Evolutionary conservation across 2,113 vertebrate genomes (phyloP).

Genomic region (Microcebus murinus): DNA sequence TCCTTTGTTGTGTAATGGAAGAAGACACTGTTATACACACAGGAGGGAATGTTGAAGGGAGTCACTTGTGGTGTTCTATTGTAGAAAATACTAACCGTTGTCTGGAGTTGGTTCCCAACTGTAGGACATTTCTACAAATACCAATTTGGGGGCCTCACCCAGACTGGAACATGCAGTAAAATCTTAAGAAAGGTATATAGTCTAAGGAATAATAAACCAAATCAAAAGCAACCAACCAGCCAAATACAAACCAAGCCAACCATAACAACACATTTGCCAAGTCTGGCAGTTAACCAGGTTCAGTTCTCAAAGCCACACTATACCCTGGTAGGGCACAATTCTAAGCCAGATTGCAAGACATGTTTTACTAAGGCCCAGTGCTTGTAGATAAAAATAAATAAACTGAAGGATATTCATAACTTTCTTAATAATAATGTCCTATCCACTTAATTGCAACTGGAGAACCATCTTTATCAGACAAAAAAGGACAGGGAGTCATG

Average conservation of each 20-base stretch:
- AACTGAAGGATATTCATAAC: background rate
- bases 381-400: background rate
- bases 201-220: background rate
- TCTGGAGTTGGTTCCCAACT: background rate
- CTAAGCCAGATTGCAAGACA: background rate
- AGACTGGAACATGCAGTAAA: background rate
- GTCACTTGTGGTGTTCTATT: background rate
- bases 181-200: background rate
- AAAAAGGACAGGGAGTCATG: background rate
- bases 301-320: background rate
- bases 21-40: accelerated
- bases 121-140: background rate
- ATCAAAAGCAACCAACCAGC: background rate
- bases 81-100: background rate
- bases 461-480: background rate
- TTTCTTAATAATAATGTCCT: background rate
- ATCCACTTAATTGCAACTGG: background rate
- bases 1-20: background rate
- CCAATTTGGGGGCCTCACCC: background rate
- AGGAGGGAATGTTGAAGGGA: background rate
- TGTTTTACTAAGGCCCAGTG: background rate
- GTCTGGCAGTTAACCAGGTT: background rate
- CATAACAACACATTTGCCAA: background rate
- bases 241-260: background rate
- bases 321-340: background rate